phyloP scores from a whole-genome alignment of 2,888 invertebrate species.

The Leucophora obtusa region DNA sequence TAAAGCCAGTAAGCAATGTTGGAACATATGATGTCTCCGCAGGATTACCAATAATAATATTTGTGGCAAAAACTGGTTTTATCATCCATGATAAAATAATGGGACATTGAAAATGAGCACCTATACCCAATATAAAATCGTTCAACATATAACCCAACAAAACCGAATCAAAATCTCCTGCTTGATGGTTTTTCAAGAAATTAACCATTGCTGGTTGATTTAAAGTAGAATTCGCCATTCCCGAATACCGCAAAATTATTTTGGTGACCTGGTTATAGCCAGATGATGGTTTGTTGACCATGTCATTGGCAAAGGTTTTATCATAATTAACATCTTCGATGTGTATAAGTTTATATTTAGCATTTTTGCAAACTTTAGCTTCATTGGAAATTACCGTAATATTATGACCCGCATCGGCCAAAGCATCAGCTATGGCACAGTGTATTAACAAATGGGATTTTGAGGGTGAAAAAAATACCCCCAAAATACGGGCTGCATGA shows the following conservation, averaged over 20 bases:
- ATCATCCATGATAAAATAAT: constrained; percentile 70
- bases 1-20: constrained; percentile 55
- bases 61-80: constrained; percentile 65
- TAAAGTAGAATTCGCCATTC: constrained; percentile 63
- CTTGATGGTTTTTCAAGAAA: constrained; percentile 65
- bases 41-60: constrained; percentile 70
- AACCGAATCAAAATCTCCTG: constrained; percentile 71
- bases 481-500: constrained; percentile 71
- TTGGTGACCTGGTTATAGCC: constrained; percentile 57
- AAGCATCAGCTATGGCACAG: constrained; percentile 69
- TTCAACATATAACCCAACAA: constrained; percentile 73
- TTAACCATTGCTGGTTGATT: constrained; percentile 64
- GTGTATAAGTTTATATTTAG: constrained; percentile 67
- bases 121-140: constrained; percentile 75
- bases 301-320: constrained; percentile 48
- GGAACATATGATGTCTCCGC: constrained; percentile 71
- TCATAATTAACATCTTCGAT: constrained; percentile 58
- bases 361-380: constrained; percentile 66
- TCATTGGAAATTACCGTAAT: constrained; percentile 71
- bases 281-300: constrained; percentile 63
- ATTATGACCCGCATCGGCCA: constrained; percentile 73
- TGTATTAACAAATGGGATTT: constrained; percentile 74
- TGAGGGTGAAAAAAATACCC: constrained; percentile 71
- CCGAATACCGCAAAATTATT: constrained; percentile 27
- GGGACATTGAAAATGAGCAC: constrained; percentile 74